These are phyloP conservation scores for Ellobius talpinus DNA, from an alignment of 2,113 vertebrate species.

Conservation along the genomic window DNA sequence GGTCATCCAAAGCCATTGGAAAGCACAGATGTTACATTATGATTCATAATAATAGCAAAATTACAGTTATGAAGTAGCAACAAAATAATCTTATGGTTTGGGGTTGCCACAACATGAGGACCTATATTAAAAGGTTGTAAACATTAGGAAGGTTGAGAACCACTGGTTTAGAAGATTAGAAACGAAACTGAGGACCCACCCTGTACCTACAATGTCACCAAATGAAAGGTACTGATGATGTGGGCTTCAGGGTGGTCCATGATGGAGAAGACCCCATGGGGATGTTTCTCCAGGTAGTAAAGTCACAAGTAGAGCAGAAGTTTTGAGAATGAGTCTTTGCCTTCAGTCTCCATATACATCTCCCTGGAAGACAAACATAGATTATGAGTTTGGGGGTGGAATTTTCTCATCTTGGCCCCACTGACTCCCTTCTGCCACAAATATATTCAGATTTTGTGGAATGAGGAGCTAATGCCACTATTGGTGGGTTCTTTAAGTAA, in stretches of 20 bases:
- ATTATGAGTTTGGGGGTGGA: not conserved
- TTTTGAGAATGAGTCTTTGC: not conserved
- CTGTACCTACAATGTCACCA: not conserved
- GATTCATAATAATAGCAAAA: not conserved
- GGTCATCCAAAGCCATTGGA: too few relatives aligned
- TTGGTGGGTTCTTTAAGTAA: not conserved
- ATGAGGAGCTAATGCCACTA: not conserved
- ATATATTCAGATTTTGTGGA: not conserved
- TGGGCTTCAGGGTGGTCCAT: not conserved
- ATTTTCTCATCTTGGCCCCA: not conserved
- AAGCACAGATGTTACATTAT: not conserved
- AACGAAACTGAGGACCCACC: not conserved
- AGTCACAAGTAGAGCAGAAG: not conserved
- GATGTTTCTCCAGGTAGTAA: not conserved
- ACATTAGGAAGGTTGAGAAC: not conserved
- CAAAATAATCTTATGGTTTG: not conserved
- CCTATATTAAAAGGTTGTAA: not conserved
- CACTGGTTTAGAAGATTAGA: not conserved
- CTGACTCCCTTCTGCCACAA: not conserved
- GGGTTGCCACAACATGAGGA: not conserved
- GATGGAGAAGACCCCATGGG: not conserved
- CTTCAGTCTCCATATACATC: not conserved
- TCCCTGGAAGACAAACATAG: not conserved
- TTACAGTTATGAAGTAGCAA: not conserved
- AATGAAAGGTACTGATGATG: not conserved